These are phyloP conservation scores for Bagarius yarrelli DNA, from an alignment of 2,113 vertebrate species.

Conservation along the genomic window DNA sequence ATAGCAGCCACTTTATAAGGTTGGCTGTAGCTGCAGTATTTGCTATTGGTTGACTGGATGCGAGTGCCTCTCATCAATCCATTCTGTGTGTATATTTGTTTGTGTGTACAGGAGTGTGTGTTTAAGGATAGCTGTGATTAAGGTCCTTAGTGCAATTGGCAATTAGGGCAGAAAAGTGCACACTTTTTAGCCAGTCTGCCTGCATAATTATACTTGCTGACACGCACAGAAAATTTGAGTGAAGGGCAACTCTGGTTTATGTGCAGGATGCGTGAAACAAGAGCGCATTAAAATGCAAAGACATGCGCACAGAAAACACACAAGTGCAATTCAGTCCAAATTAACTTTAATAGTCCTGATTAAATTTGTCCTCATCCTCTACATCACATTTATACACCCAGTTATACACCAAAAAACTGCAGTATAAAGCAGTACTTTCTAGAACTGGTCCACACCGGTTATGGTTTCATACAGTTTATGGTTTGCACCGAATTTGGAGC, in stretches of 20 bases:
- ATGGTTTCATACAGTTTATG: not conserved
- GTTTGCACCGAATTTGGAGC: not conserved
- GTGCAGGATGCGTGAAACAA: not conserved
- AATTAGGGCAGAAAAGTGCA: slow-evolving; percentile 66
- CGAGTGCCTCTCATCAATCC: slow-evolving; percentile 5
- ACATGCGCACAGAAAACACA: not conserved
- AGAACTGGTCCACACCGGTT: not conserved
- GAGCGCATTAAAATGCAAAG: not conserved
- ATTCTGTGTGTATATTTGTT: slow-evolving; percentile 1
- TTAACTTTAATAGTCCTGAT: not conserved
- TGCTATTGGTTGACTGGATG: slow-evolving; percentile 10
- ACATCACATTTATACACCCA: not conserved
- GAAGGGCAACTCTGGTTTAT: not conserved
- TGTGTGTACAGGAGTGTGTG: not conserved
- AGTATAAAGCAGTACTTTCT: slow-evolving; percentile 10
- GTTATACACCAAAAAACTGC: slow-evolving; percentile 48
- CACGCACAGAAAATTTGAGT: slow-evolving; percentile 44
- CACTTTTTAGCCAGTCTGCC: slow-evolving; percentile 58
- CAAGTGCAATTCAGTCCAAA: no score
- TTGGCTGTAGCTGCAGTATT: not conserved
- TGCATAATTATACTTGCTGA: slow-evolving; percentile 58
- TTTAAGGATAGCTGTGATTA: slow-evolving; percentile 14
- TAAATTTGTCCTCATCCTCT: not conserved
- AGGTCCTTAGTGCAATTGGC: slow-evolving; percentile 58
- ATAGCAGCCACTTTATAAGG: slow-evolving; percentile 21